Base-by-base conservation (phyloP, 2,888 invertebrate species). In the Pachliopta kotzebuea region DNA sequence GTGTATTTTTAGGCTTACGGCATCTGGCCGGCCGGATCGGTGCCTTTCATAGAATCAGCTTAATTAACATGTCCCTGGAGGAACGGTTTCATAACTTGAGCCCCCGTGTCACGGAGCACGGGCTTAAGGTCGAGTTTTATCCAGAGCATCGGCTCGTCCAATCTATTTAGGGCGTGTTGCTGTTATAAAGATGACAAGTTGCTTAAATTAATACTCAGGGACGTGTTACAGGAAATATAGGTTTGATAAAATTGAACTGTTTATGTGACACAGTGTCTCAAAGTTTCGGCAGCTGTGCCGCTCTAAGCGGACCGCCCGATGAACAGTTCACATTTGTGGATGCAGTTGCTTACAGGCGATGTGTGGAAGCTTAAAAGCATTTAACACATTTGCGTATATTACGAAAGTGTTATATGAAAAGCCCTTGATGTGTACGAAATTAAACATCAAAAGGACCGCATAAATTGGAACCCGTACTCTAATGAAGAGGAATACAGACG, bases 1-100 rank as follows among this genome's bases (percentile, higher is more conserved):
- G 90, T 88, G 74, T 90, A 90, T 90, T 89, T 90, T 88, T 89
- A 86, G 88, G 80, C 69, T 70, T 68, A 80, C 74, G 84, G 88
- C 90, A 90, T 90, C 90, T 90, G 90, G 84, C 79, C 76, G 78
- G 76, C 75, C 72, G 75, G 71, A 77, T 74, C 76, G 74, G 76
- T 71, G 80, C 79, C 79, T 86, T 90, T 88, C 88, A 88, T 79
- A 81, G 90, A 89, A 90, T 83, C 79, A 78, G 75, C 80, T 85
- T 88, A 89, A 90, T 90, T 90, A 90, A 85, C 80, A 78, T 83
- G 84, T 87, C 88, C 77, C 85, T 78, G 68, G 79, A 75, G 81
- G 72, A 78, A 82, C 74, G 69, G 79, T 84, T 86, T 83, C 83
- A 82, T 86, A 85, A 84, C 80, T 83, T 75, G 79, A 80, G 84